Conservation (phyloP, 2,113 vertebrate genomes). For the Ifrita kowaldi region DNA sequence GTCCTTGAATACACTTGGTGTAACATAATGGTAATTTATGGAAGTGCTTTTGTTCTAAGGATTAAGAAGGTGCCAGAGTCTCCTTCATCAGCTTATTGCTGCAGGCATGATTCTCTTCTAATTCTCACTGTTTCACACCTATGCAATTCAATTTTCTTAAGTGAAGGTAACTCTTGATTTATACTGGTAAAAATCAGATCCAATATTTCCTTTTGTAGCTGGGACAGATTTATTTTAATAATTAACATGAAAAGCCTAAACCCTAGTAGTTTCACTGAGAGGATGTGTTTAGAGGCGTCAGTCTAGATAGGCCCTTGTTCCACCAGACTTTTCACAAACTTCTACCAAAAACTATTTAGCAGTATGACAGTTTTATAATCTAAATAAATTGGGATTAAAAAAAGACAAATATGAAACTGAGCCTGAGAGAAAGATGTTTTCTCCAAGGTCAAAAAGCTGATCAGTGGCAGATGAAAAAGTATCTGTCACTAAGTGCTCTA, state of each 20-base stretch:
- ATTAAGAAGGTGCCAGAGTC: constrained; percentile 6
- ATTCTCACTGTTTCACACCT: background rate
- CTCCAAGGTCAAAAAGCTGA: background rate
- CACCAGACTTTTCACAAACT: background rate
- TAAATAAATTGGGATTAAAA: background rate
- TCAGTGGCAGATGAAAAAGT: background rate
- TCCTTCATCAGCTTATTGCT: constrained; percentile 15
- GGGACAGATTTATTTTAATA: background rate
- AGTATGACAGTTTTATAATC: background rate
- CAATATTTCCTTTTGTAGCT: background rate
- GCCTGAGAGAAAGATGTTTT: background rate
- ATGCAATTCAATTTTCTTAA: background rate
- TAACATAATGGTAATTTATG: constrained; percentile 10
- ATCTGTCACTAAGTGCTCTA: background rate
- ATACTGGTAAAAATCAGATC: background rate
- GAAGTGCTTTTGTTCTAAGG: constrained; percentile 13
- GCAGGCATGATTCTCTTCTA: background rate
- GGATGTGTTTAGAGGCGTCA: background rate
- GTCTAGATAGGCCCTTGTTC: background rate
- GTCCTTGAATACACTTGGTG: background rate
- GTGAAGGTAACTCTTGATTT: background rate
- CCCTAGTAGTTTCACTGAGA: background rate
- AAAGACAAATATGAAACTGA: background rate
- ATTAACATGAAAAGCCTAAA: background rate
- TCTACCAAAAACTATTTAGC: background rate